These are phyloP conservation scores for Hetaerina americana DNA, from an alignment of 1,140 invertebrate genomes.

Conservation along the genomic window DNA sequence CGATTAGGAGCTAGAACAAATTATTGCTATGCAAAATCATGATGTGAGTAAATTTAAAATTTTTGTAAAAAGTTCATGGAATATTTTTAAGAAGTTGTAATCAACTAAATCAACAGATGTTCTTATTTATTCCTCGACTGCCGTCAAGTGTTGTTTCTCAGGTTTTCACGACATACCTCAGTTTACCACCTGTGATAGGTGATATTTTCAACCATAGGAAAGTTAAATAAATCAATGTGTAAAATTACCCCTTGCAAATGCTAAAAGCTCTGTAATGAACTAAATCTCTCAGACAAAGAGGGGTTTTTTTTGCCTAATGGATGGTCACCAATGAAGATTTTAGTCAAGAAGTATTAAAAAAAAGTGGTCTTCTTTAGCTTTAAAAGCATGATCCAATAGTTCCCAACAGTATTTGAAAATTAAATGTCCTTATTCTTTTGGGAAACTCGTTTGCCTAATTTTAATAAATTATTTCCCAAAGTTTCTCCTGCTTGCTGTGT, in stretches of 20 bases:
- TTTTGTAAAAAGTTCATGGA: neutral
- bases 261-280: too few species aligned
- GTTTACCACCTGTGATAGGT: neutral
- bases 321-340: neutral
- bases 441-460: too few species aligned
- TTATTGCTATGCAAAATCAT: neutral
- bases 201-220: neutral
- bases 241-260: too few species aligned
- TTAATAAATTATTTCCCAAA: too few species aligned
- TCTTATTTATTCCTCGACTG: neutral
- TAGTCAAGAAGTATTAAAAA: neutral
- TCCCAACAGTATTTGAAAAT: too few species aligned
- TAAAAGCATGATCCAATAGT: neutral
- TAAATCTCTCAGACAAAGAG: too few species aligned
- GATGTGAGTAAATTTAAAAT: neutral
- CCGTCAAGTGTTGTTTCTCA: neutral
- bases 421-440: too few species aligned
- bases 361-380: neutral
- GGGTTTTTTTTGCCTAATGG: neutral
- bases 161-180: neutral
- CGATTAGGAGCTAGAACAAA: neutral
- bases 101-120: neutral
- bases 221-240: too few species aligned
- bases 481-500: too few species aligned
- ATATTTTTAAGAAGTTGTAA: neutral